A percentile compares a stretch with the other conserved stretches of the same genome.
phyloP scores from a whole-genome alignment of 1,140 invertebrate genomes.

The Ruditapes philippinarum region DNA sequence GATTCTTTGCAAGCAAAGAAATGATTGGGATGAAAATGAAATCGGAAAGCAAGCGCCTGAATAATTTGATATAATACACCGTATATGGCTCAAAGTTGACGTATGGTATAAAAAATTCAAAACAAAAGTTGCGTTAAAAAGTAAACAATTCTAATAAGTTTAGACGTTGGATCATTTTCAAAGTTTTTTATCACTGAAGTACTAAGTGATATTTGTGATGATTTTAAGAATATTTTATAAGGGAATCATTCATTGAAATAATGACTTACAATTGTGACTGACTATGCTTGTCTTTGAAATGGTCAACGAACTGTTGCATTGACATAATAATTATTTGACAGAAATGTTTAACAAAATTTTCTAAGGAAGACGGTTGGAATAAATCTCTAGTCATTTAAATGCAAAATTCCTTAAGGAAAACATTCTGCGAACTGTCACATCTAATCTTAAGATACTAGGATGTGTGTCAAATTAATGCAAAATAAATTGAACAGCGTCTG shows the following conservation, averaged over 20 bases:
- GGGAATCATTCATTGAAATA: too few species aligned
- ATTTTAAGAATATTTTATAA: too few species aligned
- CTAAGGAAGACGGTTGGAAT: background rate
- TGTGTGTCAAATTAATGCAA: constrained; percentile 46
- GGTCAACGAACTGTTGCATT: too few species aligned
- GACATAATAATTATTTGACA: too few species aligned
- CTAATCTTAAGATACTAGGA: constrained; percentile 6
- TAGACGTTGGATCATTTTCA: background rate
- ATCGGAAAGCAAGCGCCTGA: background rate
- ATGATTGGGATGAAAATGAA: background rate
- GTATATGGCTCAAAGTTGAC: background rate
- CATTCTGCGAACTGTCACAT: background rate
- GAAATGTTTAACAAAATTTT: too few species aligned
- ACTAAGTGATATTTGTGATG: too few species aligned
- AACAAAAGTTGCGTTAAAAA: too few species aligned
- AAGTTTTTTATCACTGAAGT: too few species aligned
- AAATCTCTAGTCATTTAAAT: constrained; percentile 41
- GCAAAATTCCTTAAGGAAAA: background rate
- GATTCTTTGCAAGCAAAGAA: background rate
- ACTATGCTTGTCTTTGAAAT: too few species aligned
- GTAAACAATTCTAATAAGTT: background rate
- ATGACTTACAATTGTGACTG: too few species aligned
- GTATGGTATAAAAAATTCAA: background rate
- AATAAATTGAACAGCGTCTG: constrained; percentile 36
- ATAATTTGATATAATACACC: background rate